Evolutionary conservation across 2,797 vertebrate species (phyloP).

Genomic region (Clarias platycephalus): DNA sequence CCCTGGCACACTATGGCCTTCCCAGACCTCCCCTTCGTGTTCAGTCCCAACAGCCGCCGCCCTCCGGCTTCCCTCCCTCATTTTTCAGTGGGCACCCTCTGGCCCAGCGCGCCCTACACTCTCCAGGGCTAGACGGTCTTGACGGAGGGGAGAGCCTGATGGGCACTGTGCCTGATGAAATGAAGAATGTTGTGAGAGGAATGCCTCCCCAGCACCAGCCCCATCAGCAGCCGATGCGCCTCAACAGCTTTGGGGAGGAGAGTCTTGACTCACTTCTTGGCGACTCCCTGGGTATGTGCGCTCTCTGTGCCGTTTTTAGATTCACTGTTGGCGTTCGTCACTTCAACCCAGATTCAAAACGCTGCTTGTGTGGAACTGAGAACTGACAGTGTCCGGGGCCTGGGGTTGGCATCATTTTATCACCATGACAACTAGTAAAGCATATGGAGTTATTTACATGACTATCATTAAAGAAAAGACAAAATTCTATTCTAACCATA

Average conservation of each 20-base stretch:
- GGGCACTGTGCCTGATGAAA: conserved; percentile 74
- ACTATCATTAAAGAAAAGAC: background rate
- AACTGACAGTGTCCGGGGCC: background rate
- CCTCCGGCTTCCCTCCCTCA: conserved; percentile 70
- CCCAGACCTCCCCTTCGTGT: conserved; percentile 78
- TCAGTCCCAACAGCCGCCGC: conserved; percentile 69
- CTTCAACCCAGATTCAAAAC: background rate
- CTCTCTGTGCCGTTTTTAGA: background rate
- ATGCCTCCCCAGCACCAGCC: conserved; percentile 74
- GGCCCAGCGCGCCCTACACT: conserved; percentile 82
- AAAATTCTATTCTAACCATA: background rate
- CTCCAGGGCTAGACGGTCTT: conserved; percentile 81
- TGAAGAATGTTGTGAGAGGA: conserved; percentile 80
- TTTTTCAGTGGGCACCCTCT: conserved; percentile 84
- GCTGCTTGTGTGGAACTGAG: background rate
- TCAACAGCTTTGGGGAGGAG: conserved; percentile 91
- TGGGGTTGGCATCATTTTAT: background rate
- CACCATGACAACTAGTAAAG: background rate
- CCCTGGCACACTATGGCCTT: conserved; percentile 74
- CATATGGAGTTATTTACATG: background rate
- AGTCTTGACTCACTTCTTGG: conserved; percentile 81
- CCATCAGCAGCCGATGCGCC: conserved; percentile 79
- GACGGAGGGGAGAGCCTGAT: conserved; percentile 73
- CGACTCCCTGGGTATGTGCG: conserved; percentile 85
- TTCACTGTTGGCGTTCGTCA: background rate